Base-by-base conservation (phyloP, 1,140 invertebrate species). In the Zaprionus taronus region DNA sequence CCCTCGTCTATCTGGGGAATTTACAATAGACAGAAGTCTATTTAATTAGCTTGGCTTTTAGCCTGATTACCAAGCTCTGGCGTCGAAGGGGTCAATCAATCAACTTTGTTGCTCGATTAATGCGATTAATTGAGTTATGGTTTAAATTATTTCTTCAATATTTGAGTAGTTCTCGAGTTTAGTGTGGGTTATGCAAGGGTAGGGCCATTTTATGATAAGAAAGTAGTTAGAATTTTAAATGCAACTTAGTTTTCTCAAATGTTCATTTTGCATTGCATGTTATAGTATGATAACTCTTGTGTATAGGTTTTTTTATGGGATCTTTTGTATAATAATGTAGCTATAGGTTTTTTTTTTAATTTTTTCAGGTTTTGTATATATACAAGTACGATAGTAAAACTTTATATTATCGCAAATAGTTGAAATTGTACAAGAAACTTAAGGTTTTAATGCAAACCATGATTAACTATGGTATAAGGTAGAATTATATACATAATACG, bases 41-140 rank as follows among this genome's bases (percentile, higher is more conserved):
- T 66, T 72, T 72, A 72, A 72, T 72, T 72, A 66, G 70, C 44
- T 26, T 20, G 17, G 60, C 74, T 66, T 56, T 76, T 76, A 55
- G 26, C 47, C 73, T 76, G 22, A 76, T 71, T 77, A 60, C 38
- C 38, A 22, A 62, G 34, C n/a, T 36, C 3, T 11, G 28, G 2
- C 2, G 2, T 14, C 14, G 12, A 22, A 14, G n/a, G 41, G 41
- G 15, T 38, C 12, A 55, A 62, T 55, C 58, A 62, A 62, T 55
- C 38, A 57, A 47, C n/a, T 24, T 47, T 17, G 2, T 17, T 17
- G 47, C 17, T 12, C 47, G 11, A 51, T 51, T 51, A 51, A 6
- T 51, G 20, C 47, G 20, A 51, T 51, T 51, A 51, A 51, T 24
- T 51, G 47, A 24, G 20, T 51, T 51, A 51, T 51, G 9, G 5